Base-by-base conservation (phyloP, 2,888 invertebrate species). In the Lasioglossum malachurum region DNA sequence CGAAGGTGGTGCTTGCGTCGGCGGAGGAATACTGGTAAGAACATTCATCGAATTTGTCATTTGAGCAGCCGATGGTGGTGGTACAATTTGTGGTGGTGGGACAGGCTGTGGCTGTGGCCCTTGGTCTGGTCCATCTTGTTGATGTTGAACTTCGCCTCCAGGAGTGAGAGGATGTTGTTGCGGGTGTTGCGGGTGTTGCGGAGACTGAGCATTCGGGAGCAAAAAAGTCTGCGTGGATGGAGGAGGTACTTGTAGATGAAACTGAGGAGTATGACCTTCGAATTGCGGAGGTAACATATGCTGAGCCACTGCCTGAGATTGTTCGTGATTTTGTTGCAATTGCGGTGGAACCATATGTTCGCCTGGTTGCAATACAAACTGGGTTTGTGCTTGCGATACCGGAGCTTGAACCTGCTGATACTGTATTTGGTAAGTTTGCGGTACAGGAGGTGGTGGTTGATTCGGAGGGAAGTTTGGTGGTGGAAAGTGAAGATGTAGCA, bases 71-170 rank as follows among this genome's bases (percentile, higher is more conserved):
- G 91, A 91, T 31, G 95, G 95, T 0, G 95, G 95, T 31, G 95
- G 95, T 38, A 95, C 95, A 92, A 95, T 95, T 88, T 95, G 95
- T 2, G 95, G 95, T 1, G 95, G 95, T 76, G 95, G 95, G 49
- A 95, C 95, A n/a, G 95, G 95, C 83, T 95, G 95, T 3, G 94
- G 94, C 0, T 96, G 96, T 0, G 96, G 96, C 71, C 96, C 96
- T 91, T 96, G 96, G 72, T 96, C 96, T 38, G 92, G 87, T 12
- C 90, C 64, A 94, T 96, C 90, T 95, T 95, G 91, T 94, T 94
- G 92, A 96, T 96, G 38, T 95, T 96, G 90, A 94, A 96, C 92
- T 95, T 96, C 60, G 95, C 95, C 89, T 95, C 96, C 31, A 92
- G 93, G 92, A 95, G 96, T 91, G 95, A 96, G 84, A 95, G 96